Evolutionary conservation across 2,797 vertebrate genomes (phyloP), one percentile per base, ranked within the genome.

Genomic region (Phoeniculus purpureus): DNA sequence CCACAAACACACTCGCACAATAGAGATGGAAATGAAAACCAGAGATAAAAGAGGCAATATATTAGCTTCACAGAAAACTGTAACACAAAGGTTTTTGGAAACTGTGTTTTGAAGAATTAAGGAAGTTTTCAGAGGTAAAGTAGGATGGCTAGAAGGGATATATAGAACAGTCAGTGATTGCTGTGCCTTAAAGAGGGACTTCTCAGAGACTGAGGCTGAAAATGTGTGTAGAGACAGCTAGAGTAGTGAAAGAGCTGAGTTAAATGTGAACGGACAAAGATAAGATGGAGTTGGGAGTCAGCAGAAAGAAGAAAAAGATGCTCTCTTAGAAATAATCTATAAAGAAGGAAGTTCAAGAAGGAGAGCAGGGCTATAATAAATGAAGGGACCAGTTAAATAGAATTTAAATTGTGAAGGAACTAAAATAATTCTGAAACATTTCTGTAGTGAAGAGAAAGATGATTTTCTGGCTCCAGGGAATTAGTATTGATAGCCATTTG

Each of bases 281-380:
- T 92, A 91, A 92, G 34, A 60, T 83, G 67, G 20, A 84, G 91
- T 92, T 84, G 34, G 34, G 72, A 76, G 74, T 94, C 91, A 95
- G 85, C 92, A 87, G 88, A 96, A 94, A 85, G 80, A 93, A 80
- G 84, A 81, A 78, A 81, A 81, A 93, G 81, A 89, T 83, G 52
- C 55, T 94, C 51, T 65, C 68, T 82, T 55, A 85, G 84, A 92
- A 94, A 92, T 86, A 29, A 84, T 64, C 88, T 86, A 5, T 87
- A 80, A 85, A 90, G 72, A 81, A 83, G 66, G 62, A 89, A 82
- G 76, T 94, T 93, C 79, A 81, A 94, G 81, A 83, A 92, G 43
- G 76, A 79, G 52, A 94, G 62, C 62, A 60, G 48, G 45, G 68
- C 77, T 73, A 2, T 82, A 78, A 61, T 88, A 85, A 90, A 58